These are phyloP conservation scores for Leptinotarsa peninsularis DNA, from an alignment of 2,888 invertebrate genomes.

Conservation along the genomic window DNA sequence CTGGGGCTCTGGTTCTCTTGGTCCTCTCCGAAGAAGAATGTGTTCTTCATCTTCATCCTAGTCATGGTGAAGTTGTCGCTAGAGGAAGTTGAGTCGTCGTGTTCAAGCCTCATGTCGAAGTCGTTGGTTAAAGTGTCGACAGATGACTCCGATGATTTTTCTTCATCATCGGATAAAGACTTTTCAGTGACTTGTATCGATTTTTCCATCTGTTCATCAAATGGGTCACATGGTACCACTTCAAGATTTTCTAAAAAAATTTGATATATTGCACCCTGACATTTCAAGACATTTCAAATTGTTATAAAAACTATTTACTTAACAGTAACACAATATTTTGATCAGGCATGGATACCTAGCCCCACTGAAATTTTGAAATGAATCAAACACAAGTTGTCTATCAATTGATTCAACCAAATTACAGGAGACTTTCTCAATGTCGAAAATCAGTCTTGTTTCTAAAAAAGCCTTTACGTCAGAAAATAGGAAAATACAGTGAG, in stretches of 20 bases:
- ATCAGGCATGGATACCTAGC: too few relatives aligned
- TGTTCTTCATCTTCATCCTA: slow-evolving; percentile 45
- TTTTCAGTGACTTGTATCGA: not conserved
- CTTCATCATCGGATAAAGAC: slow-evolving; percentile 59
- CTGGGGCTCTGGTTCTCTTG: slow-evolving; percentile 63
- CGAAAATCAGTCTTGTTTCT: too few relatives aligned
- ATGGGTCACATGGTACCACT: not conserved
- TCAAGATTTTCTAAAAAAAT: not conserved
- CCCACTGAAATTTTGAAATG: too few relatives aligned
- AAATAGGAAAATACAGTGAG: too few relatives aligned
- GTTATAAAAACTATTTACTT: too few relatives aligned
- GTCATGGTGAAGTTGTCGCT: slow-evolving; percentile 75
- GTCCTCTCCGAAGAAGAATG: slow-evolving; percentile 74
- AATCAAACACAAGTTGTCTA: too few relatives aligned
- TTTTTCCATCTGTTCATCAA: not conserved
- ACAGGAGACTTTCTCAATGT: too few relatives aligned
- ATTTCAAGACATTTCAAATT: too few relatives aligned
- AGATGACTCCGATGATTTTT: slow-evolving; percentile 86
- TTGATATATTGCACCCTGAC: too few relatives aligned
- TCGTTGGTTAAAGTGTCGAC: slow-evolving; percentile 97
- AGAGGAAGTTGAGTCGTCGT: slow-evolving; percentile 87
- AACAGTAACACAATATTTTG: too few relatives aligned
- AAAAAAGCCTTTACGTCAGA: too few relatives aligned
- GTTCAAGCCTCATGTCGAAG: slow-evolving; percentile 66
- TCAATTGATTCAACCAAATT: too few relatives aligned